Percentiles rank a stretch among this genome's conserved stretches.
Evolutionary conservation across 2,113 vertebrate species (phyloP).

Genomic region (Lepus europaeus): DNA sequence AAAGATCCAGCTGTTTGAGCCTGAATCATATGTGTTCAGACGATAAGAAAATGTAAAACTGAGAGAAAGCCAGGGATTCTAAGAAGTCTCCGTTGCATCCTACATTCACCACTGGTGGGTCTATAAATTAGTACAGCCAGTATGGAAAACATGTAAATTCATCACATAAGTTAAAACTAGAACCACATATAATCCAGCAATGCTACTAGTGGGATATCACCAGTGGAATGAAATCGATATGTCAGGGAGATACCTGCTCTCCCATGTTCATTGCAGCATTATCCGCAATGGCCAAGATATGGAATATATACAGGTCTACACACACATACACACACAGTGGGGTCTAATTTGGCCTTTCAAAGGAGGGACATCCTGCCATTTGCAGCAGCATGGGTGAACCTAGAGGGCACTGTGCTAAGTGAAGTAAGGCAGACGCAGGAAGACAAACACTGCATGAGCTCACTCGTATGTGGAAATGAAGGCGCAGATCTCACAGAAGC

Average conservation of each 20-base stretch:
- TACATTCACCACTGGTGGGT: not conserved
- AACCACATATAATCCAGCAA: not conserved
- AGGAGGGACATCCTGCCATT: too few relatives aligned
- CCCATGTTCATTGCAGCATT: too few relatives aligned
- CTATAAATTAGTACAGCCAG: not conserved
- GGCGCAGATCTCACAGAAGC: too few relatives aligned
- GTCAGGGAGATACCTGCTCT: not conserved
- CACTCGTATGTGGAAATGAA: too few relatives aligned
- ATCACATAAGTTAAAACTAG: not conserved
- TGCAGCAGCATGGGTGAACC: too few relatives aligned
- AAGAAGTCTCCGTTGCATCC: not conserved
- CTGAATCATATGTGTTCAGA: not conserved
- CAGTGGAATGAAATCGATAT: not conserved
- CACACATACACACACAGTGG: too few relatives aligned
- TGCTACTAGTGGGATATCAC: not conserved
- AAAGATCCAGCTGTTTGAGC: not conserved
- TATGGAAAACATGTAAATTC: not conserved
- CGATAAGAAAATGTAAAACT: not conserved
- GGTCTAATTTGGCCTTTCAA: too few relatives aligned
- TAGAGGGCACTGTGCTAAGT: too few relatives aligned
- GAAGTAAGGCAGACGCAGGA: too few relatives aligned
- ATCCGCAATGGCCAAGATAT: too few relatives aligned
- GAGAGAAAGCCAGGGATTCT: not conserved
- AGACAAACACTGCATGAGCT: too few relatives aligned
- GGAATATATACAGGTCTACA: too few relatives aligned